phyloP scores from a whole-genome alignment of 2,113 vertebrate genomes.

The Silurus glanis region DNA sequence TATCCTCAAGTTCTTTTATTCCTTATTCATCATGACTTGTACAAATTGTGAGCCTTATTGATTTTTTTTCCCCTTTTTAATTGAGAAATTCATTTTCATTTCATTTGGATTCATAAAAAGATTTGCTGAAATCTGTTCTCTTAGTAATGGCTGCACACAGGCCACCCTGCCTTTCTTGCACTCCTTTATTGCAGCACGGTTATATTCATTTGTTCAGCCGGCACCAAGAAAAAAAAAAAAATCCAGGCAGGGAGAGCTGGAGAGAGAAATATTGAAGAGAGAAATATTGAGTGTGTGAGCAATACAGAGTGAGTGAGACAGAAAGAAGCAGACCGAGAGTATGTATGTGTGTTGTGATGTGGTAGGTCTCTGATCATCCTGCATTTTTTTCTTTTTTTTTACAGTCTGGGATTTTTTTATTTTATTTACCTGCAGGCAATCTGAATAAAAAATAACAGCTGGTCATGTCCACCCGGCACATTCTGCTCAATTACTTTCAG shows the following conservation, averaged over 20 bases:
- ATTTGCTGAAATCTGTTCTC: not conserved
- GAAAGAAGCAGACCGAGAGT: constrained; percentile 1
- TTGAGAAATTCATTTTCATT: not conserved
- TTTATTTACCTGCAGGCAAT: constrained; percentile 41
- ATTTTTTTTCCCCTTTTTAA: not conserved
- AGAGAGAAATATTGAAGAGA: constrained; percentile 23
- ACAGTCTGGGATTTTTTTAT: constrained; percentile 41
- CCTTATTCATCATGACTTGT: not conserved
- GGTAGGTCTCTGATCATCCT: constrained; percentile 42
- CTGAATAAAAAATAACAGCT: constrained; percentile 48
- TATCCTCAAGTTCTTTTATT: not conserved
- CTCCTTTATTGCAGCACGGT: not conserved
- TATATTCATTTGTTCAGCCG: constrained; percentile 22
- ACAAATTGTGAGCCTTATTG: not conserved
- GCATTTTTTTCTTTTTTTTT: constrained; percentile 38
- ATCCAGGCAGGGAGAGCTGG: constrained; percentile 27
- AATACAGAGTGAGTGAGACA: constrained; percentile 11
- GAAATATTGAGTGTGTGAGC: constrained; percentile 31
- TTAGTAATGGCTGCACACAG: not conserved
- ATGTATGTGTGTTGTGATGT: constrained; percentile 21
- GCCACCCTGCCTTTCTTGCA: not conserved
- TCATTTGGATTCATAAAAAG: not conserved
- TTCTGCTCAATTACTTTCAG: constrained; percentile 16
- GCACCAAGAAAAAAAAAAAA: not conserved
- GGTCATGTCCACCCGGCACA: constrained; percentile 3